A percentile compares a stretch with the other conserved stretches of the same genome.
phyloP scores from a whole-genome alignment of 2,888 invertebrate genomes.

The Caradrina kadenii region DNA sequence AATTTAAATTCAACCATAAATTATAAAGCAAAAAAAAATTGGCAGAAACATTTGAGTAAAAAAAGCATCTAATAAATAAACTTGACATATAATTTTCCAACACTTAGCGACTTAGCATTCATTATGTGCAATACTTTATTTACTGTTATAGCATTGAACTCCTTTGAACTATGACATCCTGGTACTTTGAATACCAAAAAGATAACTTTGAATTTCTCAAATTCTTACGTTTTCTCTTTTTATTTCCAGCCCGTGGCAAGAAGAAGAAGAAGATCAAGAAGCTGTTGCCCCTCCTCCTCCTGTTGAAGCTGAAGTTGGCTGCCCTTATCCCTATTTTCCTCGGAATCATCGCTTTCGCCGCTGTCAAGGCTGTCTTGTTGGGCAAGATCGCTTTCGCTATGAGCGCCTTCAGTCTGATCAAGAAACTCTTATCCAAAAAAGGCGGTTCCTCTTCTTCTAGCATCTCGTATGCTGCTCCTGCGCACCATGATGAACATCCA shows the following conservation, averaged over 20 bases:
- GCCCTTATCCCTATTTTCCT: conserved; percentile 94
- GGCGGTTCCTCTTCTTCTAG: conserved; percentile 67
- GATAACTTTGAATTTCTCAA: not conserved
- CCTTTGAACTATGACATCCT: not conserved
- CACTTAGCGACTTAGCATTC: conserved; percentile 16
- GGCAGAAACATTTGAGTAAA: conserved; percentile 31
- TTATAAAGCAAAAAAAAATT: conserved; percentile 27
- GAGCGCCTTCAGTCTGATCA: conserved; percentile 92
- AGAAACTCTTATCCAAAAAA: conserved; percentile 92
- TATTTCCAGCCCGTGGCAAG: conserved; percentile 93
- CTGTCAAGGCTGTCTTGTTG: conserved; percentile 95
- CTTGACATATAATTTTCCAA: conserved; percentile 28
- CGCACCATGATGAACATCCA: conserved; percentile 91
- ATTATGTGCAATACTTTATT: conserved; percentile 13
- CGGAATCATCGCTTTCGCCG: conserved; percentile 93
- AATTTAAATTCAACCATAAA: conserved; percentile 32
- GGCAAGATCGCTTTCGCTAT: conserved; percentile 96
- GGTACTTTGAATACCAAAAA: conserved; percentile 17
- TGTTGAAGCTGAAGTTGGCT: conserved; percentile 94
- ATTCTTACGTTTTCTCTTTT: conserved; percentile 19
- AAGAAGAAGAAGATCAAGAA: conserved; percentile 95
- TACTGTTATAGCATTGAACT: not conserved
- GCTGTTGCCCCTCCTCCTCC: conserved; percentile 93
- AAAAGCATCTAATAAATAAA: conserved; percentile 42
- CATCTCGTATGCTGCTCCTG: conserved; percentile 92